Percentiles rank a stretch among this genome's conserved stretches.
These are phyloP conservation scores for Meloidogyne hapla DNA, from an alignment of 1,140 invertebrate species.

Conservation along the genomic window DNA sequence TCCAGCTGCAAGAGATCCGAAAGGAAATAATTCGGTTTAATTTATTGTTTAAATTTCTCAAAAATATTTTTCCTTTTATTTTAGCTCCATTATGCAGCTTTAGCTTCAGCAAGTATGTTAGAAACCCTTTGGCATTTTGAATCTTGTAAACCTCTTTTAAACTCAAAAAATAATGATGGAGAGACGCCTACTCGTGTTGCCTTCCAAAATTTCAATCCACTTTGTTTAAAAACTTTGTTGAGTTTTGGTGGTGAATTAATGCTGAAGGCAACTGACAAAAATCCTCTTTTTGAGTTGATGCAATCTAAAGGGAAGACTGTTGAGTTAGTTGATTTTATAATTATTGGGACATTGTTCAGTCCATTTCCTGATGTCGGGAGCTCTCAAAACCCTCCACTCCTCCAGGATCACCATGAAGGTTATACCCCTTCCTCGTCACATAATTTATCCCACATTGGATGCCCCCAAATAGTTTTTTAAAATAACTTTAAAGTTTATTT, in stretches of 20 bases:
- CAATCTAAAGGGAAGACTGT: conserved; percentile 56
- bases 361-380: no score
- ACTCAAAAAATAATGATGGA: conserved; percentile 57
- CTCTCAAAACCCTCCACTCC: neutral
- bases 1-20: conserved; percentile 46
- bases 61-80: neutral
- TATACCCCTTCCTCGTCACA: neutral
- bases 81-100: conserved; percentile 51
- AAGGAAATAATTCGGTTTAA: conserved; percentile 54
- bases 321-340: conserved; percentile 43
- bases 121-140: conserved; percentile 54
- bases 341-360: no score
- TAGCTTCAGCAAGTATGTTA: conserved; percentile 58
- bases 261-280: conserved; percentile 50
- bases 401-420: neutral
- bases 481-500: neutral
- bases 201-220: conserved; percentile 60
- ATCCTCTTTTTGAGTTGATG: conserved; percentile 57
- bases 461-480: neutral
- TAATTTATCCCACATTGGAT: no score
- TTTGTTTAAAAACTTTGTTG: conserved; percentile 50
- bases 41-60: neutral
- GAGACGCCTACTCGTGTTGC: conserved; percentile 55
- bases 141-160: conserved; percentile 48
- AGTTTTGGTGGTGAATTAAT: conserved; percentile 40